Base-by-base conservation (phyloP, 2,888 invertebrate species). In the Agapostemon virescens region DNA sequence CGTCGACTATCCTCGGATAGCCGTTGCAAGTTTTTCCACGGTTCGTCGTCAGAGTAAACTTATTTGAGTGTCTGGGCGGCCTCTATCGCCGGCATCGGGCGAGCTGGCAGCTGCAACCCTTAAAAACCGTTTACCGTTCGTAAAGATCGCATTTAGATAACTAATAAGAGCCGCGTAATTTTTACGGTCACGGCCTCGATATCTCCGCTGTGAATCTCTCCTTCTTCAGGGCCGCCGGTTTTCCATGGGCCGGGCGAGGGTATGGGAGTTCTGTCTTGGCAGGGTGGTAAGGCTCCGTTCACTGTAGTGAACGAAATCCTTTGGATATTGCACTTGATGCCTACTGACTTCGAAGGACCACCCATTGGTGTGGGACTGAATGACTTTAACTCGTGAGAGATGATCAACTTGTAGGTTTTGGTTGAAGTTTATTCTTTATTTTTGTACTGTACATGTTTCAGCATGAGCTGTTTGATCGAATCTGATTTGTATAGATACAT, bases 121-220 rank as follows among this genome's bases (percentile, higher is more conserved):
- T 58, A 36, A 66, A 58, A 66, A 45, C 52, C 74, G 38, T 75
- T 75, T 66, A 45, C 42, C 55, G 30, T 75, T 67, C 67, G 69
- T 40, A 20, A 68, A 72, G 79, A 79, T 79, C 71, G 67, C 30
- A 63, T 68, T 71, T 69, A 72, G 68, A 69, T 80, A 69, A 67
- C 49, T 77, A 80, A 77, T 80, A 73, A 49, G 49, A 49, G 33
- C 23, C 55, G 30, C n/a, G 77, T 69, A 77, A 77, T 71, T 77
- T 72, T 63, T 77, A 74, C 66, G 40, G 20, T 7, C 15, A 17
- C 0, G 23, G 15, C 13, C 23, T 17, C 67, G 74, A 69, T 78
- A 78, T 78, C 74, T 64, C 55, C 1, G 1, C 49, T 15, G 15
- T 42, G 49, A 45, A 76, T 79, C 72, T 69, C 20, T 52, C 2